Evolutionary conservation across 1,140 invertebrate genomes (phyloP), one percentile per base, ranked within the genome.

Genomic region (Drosophila kikkawai): DNA sequence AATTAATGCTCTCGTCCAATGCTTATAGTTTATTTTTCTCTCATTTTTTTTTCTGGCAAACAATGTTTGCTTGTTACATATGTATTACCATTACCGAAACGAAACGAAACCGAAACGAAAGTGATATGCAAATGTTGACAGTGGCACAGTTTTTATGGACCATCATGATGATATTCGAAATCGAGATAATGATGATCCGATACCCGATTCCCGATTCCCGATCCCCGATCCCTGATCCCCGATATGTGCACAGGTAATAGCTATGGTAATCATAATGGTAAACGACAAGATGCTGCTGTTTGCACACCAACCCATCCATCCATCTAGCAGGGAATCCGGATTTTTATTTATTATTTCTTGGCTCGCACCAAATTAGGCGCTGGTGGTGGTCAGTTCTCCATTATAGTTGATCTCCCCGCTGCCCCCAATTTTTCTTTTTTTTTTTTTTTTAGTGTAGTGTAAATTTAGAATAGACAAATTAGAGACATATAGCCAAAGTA

Each of bases 41-140:
- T 22, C 45, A 3, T 4, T 22, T 15, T 19, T 2, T 19, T 53
- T 36, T 41, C 45, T 55, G 26, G 32, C 22, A 41, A 51, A 66
- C 37, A 68, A 44, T 77, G 61, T 77, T 76, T 50, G 22, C 36
- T 76, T 79, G 75, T 79, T 71, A 79, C 75, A 79, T 45, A 29
- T 29, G 26, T 29, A 58, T 70, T 53, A 79, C 65, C 74, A 71
- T 78, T 86, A 68, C 66, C 67, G 51, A 70, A 47, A 47, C 67
- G 51, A 58, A 47, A 47, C 45, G 45, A 47, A 41, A 67, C 78
- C 66, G 37, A 82, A 83, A 80, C 67, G 80, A 86, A 88, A 86
- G 80, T 86, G 82, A 82, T 86, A 77, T 76, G 75, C 80, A 86
- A 86, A 86, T 86, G 84, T 86, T 86, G 79, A 85, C 79, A 71